Evolutionary conservation across 2,113 vertebrate genomes (phyloP), one percentile per base, ranked within the genome.

Genomic region (Cathartes aura): DNA sequence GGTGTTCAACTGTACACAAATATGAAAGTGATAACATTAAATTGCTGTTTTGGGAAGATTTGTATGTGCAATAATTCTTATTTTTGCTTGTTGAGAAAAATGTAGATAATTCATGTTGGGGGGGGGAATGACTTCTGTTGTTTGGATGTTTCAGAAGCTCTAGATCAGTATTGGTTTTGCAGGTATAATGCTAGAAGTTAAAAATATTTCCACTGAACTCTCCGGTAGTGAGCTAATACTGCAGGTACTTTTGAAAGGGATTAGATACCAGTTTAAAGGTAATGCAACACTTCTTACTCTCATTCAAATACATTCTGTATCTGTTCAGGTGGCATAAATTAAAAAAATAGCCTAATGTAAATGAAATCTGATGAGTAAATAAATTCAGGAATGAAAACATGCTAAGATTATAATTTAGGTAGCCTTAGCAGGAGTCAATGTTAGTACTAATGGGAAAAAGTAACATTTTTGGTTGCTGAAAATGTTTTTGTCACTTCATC

Each of bases 181-280:
- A 75, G 68, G 40, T 91, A 13, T 80, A 87, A 60, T 91, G 53
- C 55, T 75, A 85, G 62, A 94, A 91, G 40, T 91, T 94, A 89
- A 79, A 94, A 82, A 50, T 75, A 74, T 60, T 93, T 79, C 78
- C 36, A 62, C 6, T 91, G 53, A 94, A 42, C 47, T 95, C 66
- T 90, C 56, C 1, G 1, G 8, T 94, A 91, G 66, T 48, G 84
- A 90, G 66, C 34, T 93, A 89, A 58, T 80, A 43, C 52, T 87
- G 50, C 59, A 79, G 87, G 72, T 80, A 43, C 50, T 95, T 96
- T 68, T 88, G 73, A 68, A 92, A 90, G 79, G 22, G 30, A 43
- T 94, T 96, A 90, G 74, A 45, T 93, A 82, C 56, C 66, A 76
- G 20, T 90, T 87, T 75, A 91, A 90, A 95, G 70, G 66, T 97